phyloP scores from a whole-genome alignment of 2,888 invertebrate species.

The Andrena hattorfiana region DNA sequence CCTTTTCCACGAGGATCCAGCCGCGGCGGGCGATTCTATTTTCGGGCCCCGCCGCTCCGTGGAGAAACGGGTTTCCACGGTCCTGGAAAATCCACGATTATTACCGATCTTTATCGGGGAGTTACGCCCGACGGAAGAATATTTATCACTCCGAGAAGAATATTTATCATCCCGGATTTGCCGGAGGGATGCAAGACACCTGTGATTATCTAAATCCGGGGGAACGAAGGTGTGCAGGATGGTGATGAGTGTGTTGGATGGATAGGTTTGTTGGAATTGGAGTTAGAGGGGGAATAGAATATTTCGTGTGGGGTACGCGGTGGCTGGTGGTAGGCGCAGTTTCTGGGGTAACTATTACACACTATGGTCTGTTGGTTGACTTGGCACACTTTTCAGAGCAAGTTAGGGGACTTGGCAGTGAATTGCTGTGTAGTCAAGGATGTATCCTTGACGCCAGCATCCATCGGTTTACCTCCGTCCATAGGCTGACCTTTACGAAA shows the following conservation, averaged over 20 bases:
- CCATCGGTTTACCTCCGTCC: too few relatives aligned
- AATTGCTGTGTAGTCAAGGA: too few relatives aligned
- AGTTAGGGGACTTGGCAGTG: too few relatives aligned
- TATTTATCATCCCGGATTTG: constrained; percentile 7
- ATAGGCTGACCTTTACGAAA: too few relatives aligned
- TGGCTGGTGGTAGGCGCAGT: too few relatives aligned
- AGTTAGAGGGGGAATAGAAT: not conserved
- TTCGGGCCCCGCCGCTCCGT: not conserved
- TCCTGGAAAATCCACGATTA: constrained; percentile 35
- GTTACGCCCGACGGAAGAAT: not conserved
- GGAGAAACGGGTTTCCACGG: constrained; percentile 21
- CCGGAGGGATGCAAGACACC: not conserved
- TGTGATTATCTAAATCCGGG: not conserved
- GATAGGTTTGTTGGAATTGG: not conserved
- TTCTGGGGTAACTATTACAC: too few relatives aligned
- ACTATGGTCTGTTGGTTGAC: too few relatives aligned
- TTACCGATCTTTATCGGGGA: not conserved
- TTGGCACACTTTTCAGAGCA: too few relatives aligned
- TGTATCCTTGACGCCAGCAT: too few relatives aligned
- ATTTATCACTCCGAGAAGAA: constrained; percentile 8
- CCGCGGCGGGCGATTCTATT: constrained; percentile 6
- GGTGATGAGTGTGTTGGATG: not conserved
- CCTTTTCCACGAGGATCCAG: constrained; percentile 1
- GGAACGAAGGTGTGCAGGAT: not conserved
- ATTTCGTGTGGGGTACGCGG: not conserved